Evolutionary conservation across 2,113 vertebrate genomes (phyloP).

Genomic region (Dipodomys merriami): DNA sequence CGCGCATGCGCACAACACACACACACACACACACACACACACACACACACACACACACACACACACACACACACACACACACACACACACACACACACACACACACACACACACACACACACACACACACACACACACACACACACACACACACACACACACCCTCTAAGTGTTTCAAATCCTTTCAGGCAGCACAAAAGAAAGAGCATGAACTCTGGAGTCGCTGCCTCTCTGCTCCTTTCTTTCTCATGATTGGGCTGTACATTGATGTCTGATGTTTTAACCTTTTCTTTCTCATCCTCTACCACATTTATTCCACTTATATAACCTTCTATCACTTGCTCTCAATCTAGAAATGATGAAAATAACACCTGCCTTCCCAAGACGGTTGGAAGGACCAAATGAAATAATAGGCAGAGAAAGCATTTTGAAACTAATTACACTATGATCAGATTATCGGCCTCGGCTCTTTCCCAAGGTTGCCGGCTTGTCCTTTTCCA

Average conservation of each 20-base stretch:
- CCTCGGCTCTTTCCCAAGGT: background rate
- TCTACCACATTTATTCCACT: background rate
- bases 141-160: background rate
- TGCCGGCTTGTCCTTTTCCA: background rate
- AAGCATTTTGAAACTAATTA: constrained; percentile 47
- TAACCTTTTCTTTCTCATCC: background rate
- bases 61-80: no score
- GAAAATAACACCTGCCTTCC: background rate
- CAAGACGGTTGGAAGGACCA: background rate
- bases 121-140: no score
- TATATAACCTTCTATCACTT: no score
- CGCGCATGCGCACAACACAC: no score
- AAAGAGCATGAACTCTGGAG: background rate
- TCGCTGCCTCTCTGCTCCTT: background rate
- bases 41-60: no score
- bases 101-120: no score
- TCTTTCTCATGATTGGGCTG: background rate
- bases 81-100: no score
- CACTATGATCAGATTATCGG: background rate
- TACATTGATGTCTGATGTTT: background rate
- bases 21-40: background rate
- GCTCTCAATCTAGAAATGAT: constrained; percentile 22
- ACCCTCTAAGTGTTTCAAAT: background rate
- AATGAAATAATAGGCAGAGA: background rate
- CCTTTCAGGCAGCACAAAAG: background rate